A percentile compares a stretch with the other conserved stretches of the same genome.
Evolutionary conservation across 2,797 vertebrate genomes (phyloP).

Genomic region (Cuniculus paca): DNA sequence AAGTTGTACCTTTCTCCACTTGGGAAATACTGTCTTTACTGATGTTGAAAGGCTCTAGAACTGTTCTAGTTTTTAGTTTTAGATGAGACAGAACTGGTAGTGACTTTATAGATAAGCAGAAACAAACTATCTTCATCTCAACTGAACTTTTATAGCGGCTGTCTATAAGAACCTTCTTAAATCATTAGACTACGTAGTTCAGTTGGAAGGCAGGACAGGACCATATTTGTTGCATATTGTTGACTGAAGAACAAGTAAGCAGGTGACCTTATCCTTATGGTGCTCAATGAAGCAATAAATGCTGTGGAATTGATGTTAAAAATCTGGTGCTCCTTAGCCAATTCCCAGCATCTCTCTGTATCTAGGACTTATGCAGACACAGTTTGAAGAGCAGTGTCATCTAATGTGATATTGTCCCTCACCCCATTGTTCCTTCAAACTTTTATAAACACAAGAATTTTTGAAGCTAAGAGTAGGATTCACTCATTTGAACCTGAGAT

Average conservation of each 20-base stretch:
- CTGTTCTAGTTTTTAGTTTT: slow-evolving; percentile 27
- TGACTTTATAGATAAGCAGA: not conserved
- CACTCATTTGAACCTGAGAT: slow-evolving; percentile 13
- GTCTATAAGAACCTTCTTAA: not conserved
- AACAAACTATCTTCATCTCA: not conserved
- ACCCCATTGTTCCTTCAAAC: not conserved
- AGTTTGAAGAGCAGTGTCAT: not conserved
- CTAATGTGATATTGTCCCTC: not conserved
- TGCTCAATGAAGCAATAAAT: not conserved
- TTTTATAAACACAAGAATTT: not conserved
- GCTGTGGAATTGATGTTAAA: not conserved
- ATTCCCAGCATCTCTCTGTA: not conserved
- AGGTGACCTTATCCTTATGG: not conserved
- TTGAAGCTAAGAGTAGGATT: not conserved
- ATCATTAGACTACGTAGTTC: not conserved
- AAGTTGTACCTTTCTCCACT: not conserved
- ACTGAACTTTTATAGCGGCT: slow-evolving; percentile 1
- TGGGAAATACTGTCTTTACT: not conserved
- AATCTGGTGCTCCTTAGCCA: not conserved
- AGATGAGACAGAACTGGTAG: not conserved
- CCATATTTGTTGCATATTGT: not conserved
- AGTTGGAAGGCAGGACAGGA: not conserved
- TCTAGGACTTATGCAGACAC: not conserved
- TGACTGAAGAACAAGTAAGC: slow-evolving; percentile 15
- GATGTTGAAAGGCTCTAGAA: not conserved